phyloP scores from a whole-genome alignment of 2,888 invertebrate species.

The Ochropleura leucogaster region DNA sequence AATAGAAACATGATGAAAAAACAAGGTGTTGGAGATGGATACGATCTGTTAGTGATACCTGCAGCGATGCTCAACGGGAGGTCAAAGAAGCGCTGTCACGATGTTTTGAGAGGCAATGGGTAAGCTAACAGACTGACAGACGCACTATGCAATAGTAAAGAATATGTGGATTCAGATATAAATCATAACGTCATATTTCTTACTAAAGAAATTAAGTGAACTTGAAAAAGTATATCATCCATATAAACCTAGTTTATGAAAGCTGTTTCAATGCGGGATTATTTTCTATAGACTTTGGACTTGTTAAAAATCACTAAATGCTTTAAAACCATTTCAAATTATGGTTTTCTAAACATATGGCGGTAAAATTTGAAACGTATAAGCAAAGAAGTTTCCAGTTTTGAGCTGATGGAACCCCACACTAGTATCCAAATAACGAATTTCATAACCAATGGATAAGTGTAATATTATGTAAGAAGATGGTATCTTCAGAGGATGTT shows the following conservation, averaged over 20 bases:
- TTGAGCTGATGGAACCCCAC: conserved; percentile 10
- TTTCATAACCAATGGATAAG: not conserved
- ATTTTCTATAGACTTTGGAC: not conserved
- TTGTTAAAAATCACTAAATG: not conserved
- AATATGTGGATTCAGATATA: not conserved
- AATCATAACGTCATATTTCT: not conserved
- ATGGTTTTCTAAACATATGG: too few species aligned
- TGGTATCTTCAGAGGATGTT: not conserved
- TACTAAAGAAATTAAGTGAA: not conserved
- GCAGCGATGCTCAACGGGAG: conserved; percentile 55
- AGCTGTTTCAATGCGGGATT: not conserved
- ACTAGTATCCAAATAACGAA: not conserved
- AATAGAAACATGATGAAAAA: conserved; percentile 40
- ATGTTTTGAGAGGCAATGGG: conserved; percentile 51
- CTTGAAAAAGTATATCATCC: conserved; percentile 5
- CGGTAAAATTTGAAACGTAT: not conserved
- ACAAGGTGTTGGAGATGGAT: conserved; percentile 48
- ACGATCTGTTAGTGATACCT: conserved; percentile 41
- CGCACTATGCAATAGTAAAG: not conserved
- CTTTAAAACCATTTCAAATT: not conserved
- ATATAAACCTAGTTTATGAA: not conserved
- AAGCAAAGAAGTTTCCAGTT: not conserved
- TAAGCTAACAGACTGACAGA: conserved; percentile 38
- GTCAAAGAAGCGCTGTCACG: conserved; percentile 46
- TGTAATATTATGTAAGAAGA: not conserved